phyloP scores from a whole-genome alignment of 2,888 invertebrate species.

The Dicyrtomina minuta region DNA sequence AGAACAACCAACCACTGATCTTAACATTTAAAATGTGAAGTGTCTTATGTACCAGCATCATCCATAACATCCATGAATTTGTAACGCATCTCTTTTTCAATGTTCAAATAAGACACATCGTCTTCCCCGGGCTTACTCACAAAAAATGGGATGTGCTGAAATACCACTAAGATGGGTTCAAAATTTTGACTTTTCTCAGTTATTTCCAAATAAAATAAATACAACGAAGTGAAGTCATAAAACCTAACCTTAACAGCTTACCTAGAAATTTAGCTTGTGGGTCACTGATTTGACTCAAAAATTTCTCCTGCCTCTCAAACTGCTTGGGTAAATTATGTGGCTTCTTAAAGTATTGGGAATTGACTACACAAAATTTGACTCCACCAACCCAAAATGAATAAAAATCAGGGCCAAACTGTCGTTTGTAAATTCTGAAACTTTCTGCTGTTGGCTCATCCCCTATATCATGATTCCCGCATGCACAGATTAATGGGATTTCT shows the following conservation, averaged over 20 bases:
- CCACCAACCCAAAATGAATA: slow-evolving; percentile 60
- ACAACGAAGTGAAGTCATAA: too few relatives aligned
- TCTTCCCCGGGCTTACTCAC: slow-evolving; percentile 55
- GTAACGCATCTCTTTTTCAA: slow-evolving; percentile 55
- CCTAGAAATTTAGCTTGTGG: slow-evolving; percentile 25
- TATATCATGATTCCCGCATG: slow-evolving; percentile 62
- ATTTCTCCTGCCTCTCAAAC: slow-evolving; percentile 55
- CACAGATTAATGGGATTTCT: slow-evolving; percentile 59
- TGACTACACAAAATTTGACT: slow-evolving; percentile 59
- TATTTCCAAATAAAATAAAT: too few relatives aligned
- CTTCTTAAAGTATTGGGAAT: slow-evolving; percentile 58
- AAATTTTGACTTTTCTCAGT: neutral
- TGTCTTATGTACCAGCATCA: slow-evolving; percentile 56
- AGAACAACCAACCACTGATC: too few relatives aligned
- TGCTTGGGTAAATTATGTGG: slow-evolving; percentile 50
- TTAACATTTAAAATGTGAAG: neutral
- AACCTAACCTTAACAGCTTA: too few relatives aligned
- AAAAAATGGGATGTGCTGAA: slow-evolving; percentile 60
- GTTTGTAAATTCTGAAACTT: slow-evolving; percentile 55
- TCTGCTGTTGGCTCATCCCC: slow-evolving; percentile 58
- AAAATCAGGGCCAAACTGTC: slow-evolving; percentile 59
- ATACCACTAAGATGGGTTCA: slow-evolving; percentile 56
- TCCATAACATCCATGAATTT: slow-evolving; percentile 56
- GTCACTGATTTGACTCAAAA: slow-evolving; percentile 54
- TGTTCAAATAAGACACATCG: slow-evolving; percentile 56